Conservation (phyloP, 2,113 vertebrate species). For the Cygnus buccinator region DNA sequence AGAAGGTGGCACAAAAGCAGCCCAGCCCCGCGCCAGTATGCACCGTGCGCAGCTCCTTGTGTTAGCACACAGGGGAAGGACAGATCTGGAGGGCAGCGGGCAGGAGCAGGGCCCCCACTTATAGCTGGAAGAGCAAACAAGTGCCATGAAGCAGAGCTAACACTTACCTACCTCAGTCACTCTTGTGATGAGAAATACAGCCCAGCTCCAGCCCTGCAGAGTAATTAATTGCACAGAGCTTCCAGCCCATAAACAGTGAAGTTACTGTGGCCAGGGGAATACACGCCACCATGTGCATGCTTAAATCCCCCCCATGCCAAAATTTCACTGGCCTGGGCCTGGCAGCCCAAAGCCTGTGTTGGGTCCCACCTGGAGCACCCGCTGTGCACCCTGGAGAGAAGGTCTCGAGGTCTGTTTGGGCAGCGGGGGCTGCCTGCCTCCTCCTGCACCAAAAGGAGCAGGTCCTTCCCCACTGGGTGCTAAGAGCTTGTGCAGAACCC, state of each 20-base stretch:
- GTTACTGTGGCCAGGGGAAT: neutral
- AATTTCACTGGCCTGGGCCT: neutral
- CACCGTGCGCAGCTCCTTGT: neutral
- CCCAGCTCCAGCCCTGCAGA: neutral
- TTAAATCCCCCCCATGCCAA: neutral
- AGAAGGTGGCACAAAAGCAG: neutral
- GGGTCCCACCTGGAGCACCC: accelerated
- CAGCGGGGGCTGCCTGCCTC: neutral
- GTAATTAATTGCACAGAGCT: neutral
- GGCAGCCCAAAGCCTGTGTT: neutral
- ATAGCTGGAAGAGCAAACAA: neutral
- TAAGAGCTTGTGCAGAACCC: neutral
- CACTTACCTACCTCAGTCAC: neutral
- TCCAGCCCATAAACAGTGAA: neutral
- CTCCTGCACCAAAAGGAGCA: neutral
- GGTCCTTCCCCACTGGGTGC: neutral
- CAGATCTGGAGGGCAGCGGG: neutral
- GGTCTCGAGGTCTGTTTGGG: neutral
- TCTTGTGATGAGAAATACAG: neutral
- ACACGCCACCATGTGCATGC: neutral
- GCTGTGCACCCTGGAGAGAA: neutral
- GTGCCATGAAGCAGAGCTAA: neutral
- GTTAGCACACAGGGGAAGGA: neutral
- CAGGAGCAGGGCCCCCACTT: neutral
- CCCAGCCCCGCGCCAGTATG: neutral